These are phyloP conservation scores for Brenthis daphne DNA, from an alignment of 2,888 invertebrate genomes.

Conservation along the genomic window DNA sequence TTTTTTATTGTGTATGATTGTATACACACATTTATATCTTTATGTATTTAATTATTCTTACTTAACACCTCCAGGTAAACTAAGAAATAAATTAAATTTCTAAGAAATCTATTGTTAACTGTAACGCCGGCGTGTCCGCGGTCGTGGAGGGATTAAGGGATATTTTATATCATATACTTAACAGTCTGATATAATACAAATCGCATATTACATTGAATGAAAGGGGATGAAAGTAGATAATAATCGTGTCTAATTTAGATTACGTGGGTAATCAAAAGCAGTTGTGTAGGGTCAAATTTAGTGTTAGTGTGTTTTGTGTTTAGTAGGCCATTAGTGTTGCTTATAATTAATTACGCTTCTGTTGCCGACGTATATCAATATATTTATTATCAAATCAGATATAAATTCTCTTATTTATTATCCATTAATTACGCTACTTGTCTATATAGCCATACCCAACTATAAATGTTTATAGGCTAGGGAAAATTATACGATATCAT, in stretches of 20 bases:
- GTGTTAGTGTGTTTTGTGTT: too few species aligned
- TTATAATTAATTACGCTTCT: slow-evolving; percentile 71
- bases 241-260: slow-evolving; percentile 25
- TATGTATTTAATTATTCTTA: neutral
- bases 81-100: too few species aligned
- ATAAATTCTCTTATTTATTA: slow-evolving; percentile 15
- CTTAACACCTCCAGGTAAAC: too few species aligned
- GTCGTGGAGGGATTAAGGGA: too few species aligned
- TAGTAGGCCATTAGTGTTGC: slow-evolving; percentile 48
- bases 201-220: slow-evolving; percentile 7
- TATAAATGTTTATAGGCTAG: too few species aligned
- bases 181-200: slow-evolving; percentile 1
- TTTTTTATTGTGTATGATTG: too few species aligned
- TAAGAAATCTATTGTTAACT: too few species aligned
- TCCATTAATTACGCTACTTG: neutral
- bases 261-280: slow-evolving; percentile 34
- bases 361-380: slow-evolving; percentile 46
- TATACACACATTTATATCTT: too few species aligned
- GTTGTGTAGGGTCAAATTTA: slow-evolving; percentile 28
- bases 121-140: too few species aligned
- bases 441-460: too few species aligned
- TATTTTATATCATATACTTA: neutral
- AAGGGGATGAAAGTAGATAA: slow-evolving; percentile 18
- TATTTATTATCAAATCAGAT: slow-evolving; percentile 12
- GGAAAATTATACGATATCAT: too few species aligned